Percentiles rank a stretch among this genome's conserved stretches.
Conservation (phyloP, 2,888 invertebrate genomes). For the Anoncus sp. region DNA sequence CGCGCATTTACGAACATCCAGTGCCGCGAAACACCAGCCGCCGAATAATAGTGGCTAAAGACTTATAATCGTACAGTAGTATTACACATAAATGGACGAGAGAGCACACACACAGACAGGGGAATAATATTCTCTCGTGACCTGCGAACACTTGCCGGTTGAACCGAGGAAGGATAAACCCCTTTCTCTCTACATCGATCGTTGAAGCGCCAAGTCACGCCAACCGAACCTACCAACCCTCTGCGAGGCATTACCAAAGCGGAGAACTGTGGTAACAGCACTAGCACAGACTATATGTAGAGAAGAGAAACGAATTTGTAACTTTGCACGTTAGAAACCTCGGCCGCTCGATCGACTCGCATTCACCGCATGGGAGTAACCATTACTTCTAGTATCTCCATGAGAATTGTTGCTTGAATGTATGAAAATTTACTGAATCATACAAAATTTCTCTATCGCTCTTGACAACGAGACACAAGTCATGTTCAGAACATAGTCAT, state of each 20-base stretch:
- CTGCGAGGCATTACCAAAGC: conserved; percentile 56
- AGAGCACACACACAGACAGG: conserved; percentile 43
- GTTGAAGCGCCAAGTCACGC: conserved; percentile 76
- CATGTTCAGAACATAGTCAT: too few species aligned
- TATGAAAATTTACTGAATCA: background rate
- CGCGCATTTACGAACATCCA: conserved; percentile 34
- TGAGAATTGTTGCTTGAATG: background rate
- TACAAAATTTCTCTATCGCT: background rate
- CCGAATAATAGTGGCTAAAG: conserved; percentile 2
- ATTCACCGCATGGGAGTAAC: background rate
- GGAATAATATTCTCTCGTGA: conserved; percentile 77
- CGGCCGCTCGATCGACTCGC: background rate
- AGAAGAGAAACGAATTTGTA: conserved; percentile 55
- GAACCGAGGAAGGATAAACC: conserved; percentile 49
- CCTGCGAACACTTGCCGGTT: conserved; percentile 64
- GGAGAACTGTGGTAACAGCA: conserved; percentile 43
- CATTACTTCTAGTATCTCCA: background rate
- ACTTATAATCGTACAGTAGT: conserved; percentile 11
- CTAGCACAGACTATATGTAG: conserved; percentile 29
- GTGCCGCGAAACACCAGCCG: conserved; percentile 1
- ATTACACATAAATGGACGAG: conserved; percentile 13
- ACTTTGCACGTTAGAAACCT: conserved; percentile 43
- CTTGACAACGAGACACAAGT: background rate
- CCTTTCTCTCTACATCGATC: conserved; percentile 61
- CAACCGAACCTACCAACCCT: conserved; percentile 70